Conservation (phyloP, 2,888 invertebrate species). For the Zaprionus lineosus region DNA sequence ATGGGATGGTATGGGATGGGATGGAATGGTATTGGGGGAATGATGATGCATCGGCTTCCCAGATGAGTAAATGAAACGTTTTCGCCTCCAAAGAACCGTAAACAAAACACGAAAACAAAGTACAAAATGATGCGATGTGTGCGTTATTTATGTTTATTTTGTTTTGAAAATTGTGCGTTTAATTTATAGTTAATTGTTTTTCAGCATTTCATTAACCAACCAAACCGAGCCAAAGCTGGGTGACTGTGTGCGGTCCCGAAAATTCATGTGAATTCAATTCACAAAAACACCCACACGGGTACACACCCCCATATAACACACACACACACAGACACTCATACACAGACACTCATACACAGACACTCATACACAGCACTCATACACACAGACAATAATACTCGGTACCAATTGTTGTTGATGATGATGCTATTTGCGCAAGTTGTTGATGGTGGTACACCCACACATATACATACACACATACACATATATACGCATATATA, state of each 20-base stretch:
- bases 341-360: conserved; percentile 10
- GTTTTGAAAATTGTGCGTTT: conserved; percentile 76
- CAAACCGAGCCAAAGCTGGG: conserved; percentile 38
- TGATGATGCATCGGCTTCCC: conserved; percentile 1
- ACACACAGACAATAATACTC: conserved; percentile 42
- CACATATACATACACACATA: conserved; percentile 11
- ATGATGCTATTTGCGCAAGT: conserved; percentile 74
- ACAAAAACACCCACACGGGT: conserved; percentile 10
- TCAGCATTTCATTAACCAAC: conserved; percentile 73
- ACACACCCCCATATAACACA: conserved; percentile 15
- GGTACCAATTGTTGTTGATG: conserved; percentile 59
- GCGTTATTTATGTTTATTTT: conserved; percentile 74
- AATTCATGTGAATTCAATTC: conserved; percentile 55
- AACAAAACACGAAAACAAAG: conserved; percentile 62
- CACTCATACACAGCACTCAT: conserved; percentile 16
- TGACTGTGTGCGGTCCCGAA: conserved; percentile 72
- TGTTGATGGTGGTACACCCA: conserved; percentile 73
- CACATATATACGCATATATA: neutral
- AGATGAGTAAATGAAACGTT: conserved; percentile 59
- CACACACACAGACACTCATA: conserved; percentile 20
- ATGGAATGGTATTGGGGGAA: neutral
- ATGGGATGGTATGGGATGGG: too few relatives aligned
- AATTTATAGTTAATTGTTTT: conserved; percentile 76
- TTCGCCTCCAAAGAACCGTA: conserved; percentile 45
- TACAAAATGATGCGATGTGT: conserved; percentile 60